Evolutionary conservation across 2,888 invertebrate genomes (phyloP), one percentile per base, ranked within the genome.

Genomic region (Ectemnius lituratus): DNA sequence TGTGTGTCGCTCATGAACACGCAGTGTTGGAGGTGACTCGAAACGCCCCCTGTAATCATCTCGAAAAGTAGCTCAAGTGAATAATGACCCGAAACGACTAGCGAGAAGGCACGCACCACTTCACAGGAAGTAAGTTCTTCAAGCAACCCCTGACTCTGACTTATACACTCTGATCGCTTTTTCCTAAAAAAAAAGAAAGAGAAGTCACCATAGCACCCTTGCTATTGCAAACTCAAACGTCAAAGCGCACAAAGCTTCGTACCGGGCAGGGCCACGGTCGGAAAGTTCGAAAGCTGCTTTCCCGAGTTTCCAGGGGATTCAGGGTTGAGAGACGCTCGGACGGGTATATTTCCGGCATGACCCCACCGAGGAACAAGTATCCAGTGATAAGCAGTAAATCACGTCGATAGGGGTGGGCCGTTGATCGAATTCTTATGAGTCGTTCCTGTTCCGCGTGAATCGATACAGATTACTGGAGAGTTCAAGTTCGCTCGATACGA

Each of bases 1-100:
- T 3, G 3, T 2, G 1, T 23, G 23, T 23, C 23, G 23, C 23
- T 23, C 23, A 23, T 13, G 27, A 28, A 5, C 0, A 2, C n/a
- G 8, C 62, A n/a, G 2, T n/a, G 20, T 49, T 62, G n/a, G 52
- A 67, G 66, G 49, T 67, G 28, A 52, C 18, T 28, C 16, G 16
- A 58, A 52, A 14, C 23, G 23, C 23, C 45, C 52, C 75, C 62
- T 60, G 73, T 77, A 76, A 77, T 75, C 75, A 80, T 74, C 84
- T 80, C 72, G 81, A 84, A 85, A 86, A 86, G 80, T 86, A 84
- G 86, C 76, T 78, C 85, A 77, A 86, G 86, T 84, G 86, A 85
- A 85, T 85, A 86, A 86, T 86, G 79, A 84, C 74, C 65, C 72
- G 77, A 84, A 85, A 86, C 87, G 86, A 37, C 37, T 37, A 11